phyloP scores from a whole-genome alignment of 2,797 vertebrate genomes.

The Limosa lapponica region DNA sequence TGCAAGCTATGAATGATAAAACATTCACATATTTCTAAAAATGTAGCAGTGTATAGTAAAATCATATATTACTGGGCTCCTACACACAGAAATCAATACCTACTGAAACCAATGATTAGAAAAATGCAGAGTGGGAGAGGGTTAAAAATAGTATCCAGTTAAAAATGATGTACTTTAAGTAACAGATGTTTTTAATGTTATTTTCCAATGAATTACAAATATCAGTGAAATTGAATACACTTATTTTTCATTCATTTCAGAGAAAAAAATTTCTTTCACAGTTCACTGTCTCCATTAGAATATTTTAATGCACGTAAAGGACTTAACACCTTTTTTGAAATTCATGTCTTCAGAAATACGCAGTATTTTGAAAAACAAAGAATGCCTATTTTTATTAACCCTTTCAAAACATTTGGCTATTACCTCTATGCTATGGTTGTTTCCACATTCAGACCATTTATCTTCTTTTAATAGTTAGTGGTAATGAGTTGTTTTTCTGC shows the following conservation, averaged over 20 bases:
- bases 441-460: not conserved
- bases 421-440: not conserved
- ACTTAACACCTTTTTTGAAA: not conserved
- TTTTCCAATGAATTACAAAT: not conserved
- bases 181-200: constrained; percentile 1
- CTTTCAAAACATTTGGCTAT: not conserved
- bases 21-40: not conserved
- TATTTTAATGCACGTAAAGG: not conserved
- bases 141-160: not conserved
- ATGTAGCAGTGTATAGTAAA: not conserved
- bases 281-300: not conserved
- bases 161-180: not conserved
- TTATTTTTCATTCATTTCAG: constrained; percentile 21
- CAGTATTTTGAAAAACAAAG: not conserved
- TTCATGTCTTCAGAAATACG: not conserved
- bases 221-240: not conserved
- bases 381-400: not conserved
- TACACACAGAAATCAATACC: constrained; percentile 1
- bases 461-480: not conserved
- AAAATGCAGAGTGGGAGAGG: not conserved
- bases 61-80: not conserved
- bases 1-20: not conserved
- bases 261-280: not conserved
- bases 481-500: not conserved
- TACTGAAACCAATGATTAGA: not conserved